Base-by-base conservation (phyloP, 37 sponge, comb jelly and placozoan genomes). In the Hormiphora californensis region DNA sequence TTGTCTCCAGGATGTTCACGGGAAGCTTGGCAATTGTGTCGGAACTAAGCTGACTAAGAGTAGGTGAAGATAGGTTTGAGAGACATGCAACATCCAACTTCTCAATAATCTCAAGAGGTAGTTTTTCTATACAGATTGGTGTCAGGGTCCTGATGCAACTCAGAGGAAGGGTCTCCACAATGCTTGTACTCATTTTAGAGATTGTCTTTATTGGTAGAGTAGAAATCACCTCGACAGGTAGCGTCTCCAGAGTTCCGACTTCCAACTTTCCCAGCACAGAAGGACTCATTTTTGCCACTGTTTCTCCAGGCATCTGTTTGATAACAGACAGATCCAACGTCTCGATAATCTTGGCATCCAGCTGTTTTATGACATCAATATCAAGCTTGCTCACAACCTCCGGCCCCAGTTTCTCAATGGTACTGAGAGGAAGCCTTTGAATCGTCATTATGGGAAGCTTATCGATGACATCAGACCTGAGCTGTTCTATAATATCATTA, bases 371-470 rank as follows among this genome's bases (percentile, higher is more conserved):
- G 8, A 33, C 46, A 33, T 73, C 81, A n/a, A 73, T 39, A 21
- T 73, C 35, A 9, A 73, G 81, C 35, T 33, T 39, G n/a, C 44
- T 19, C 15, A 73, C n/a, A 5, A 73, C 44, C 2, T 73, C 81
- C 4, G 36, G 32, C 27, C 41, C 81, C 11, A 73, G 44, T 19
- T 41, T 73, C 32, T 27, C 81, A 11, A 73, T 41, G 9, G 35
- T 73, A 40, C 17, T 19, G 43, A 33, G 27, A 40, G 21, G 40
- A 0, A 73, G 81, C 1, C 81, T 21, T 28, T 73, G 81, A 3
- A 73, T 73, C 8, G 46, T 73, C 23, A 46, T n/a, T 5, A 73
- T 73, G 17, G 81, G 81, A 41, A 73, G 81, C 25, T 73, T 73
- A 46, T 33, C 81, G 23, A 73, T 73, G 35, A 73, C 81, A 19